Conservation (phyloP, 2,113 vertebrate species). For the Prochilodus magdalenae region DNA sequence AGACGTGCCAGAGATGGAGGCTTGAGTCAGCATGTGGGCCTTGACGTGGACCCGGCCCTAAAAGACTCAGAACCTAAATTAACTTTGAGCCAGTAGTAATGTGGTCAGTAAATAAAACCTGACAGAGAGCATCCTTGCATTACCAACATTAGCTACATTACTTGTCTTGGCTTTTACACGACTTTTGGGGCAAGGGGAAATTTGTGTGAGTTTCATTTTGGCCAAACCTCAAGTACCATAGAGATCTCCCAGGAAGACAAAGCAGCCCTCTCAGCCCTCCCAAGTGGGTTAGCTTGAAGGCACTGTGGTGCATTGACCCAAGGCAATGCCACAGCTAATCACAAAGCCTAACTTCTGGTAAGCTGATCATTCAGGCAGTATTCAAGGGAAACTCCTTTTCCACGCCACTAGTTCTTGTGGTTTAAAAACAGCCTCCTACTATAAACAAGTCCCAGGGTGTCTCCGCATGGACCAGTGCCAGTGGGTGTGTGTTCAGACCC, state of each 20-base stretch:
- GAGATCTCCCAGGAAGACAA: background rate
- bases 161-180: too few species aligned
- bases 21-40: too few species aligned
- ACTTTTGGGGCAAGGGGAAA: too few species aligned
- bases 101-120: too few species aligned
- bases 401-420: background rate
- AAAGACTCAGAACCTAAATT: too few species aligned
- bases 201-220: too few species aligned
- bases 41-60: too few species aligned
- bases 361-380: background rate
- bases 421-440: constrained; percentile 29
- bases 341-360: background rate
- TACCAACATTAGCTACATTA: too few species aligned
- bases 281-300: background rate
- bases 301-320: background rate
- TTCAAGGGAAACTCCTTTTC: constrained; percentile 14
- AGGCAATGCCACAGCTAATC: background rate
- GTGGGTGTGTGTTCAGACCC: background rate
- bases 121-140: too few species aligned
- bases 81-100: too few species aligned
- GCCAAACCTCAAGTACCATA: too few species aligned
- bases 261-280: background rate
- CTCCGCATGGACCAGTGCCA: background rate
- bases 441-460: constrained; percentile 16
- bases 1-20: too few species aligned